Evolutionary conservation across 2,797 vertebrate genomes (phyloP).

Genomic region (Knipowitschia caucasica): DNA sequence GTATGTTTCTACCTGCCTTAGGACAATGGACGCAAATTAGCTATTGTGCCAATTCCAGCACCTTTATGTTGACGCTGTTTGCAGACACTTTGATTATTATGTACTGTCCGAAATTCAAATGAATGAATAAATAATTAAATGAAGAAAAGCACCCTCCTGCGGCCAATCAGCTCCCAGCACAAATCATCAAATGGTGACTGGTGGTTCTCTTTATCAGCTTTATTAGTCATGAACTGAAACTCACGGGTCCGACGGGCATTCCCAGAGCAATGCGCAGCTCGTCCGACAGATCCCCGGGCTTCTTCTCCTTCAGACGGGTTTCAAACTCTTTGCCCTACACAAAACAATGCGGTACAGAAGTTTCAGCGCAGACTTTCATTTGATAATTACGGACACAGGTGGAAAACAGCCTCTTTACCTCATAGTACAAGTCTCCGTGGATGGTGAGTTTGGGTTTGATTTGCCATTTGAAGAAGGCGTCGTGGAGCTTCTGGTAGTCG

Average conservation of each 20-base stretch:
- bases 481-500: constrained; percentile 94
- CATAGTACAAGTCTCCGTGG: constrained; percentile 92
- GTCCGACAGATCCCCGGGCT: constrained; percentile 89
- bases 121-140: too few relatives aligned
- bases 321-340: constrained; percentile 92
- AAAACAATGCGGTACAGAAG: constrained; percentile 3
- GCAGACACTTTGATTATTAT: too few relatives aligned
- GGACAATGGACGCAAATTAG: too few relatives aligned
- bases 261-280: constrained; percentile 89
- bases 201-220: too few relatives aligned
- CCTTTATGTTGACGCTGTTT: too few relatives aligned
- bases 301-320: constrained; percentile 92
- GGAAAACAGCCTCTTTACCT: constrained; percentile 63
- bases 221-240: background rate
- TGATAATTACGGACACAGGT: too few relatives aligned
- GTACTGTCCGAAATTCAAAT: too few relatives aligned
- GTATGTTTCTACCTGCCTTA: too few relatives aligned
- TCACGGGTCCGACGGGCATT: constrained; percentile 91
- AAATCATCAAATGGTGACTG: too few relatives aligned
- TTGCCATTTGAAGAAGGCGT: constrained; percentile 97
- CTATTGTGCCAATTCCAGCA: too few relatives aligned
- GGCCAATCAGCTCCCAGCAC: too few relatives aligned
- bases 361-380: background rate
- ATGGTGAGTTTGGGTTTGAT: constrained; percentile 94
- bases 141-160: too few relatives aligned